These are phyloP conservation scores for Drosophila suboccidentalis DNA, from an alignment of 2,888 invertebrate genomes.

Conservation along the genomic window DNA sequence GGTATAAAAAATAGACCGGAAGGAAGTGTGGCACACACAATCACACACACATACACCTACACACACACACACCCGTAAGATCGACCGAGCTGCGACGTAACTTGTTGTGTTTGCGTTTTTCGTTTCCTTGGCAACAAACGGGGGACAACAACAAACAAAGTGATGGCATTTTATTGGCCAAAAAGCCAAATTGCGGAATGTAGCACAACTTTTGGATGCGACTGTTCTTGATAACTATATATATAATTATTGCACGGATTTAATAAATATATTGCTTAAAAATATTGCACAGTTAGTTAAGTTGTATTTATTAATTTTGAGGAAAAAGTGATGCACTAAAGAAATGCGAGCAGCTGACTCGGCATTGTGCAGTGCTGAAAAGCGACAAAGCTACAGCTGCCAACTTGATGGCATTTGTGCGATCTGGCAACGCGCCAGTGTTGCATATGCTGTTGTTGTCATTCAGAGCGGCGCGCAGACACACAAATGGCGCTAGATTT, in stretches of 20 bases:
- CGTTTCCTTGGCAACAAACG: conserved; percentile 78
- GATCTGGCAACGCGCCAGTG: conserved; percentile 33
- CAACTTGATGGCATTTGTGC: background rate
- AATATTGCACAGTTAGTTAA: conserved; percentile 34
- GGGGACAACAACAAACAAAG: conserved; percentile 66
- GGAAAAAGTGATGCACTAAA: conserved; percentile 15
- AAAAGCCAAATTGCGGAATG: conserved; percentile 27
- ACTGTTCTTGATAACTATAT: background rate
- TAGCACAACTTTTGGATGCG: conserved; percentile 7
- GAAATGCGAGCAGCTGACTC: conserved; percentile 53
- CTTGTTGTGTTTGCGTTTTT: conserved; percentile 78
- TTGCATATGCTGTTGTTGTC: background rate
- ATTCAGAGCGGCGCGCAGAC: conserved; percentile 23
- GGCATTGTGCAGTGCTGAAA: conserved; percentile 45
- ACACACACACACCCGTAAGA: conserved; percentile 28
- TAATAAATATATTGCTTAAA: conserved; percentile 16
- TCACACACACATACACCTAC: background rate
- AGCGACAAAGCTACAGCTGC: conserved; percentile 11
- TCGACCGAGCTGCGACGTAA: conserved; percentile 63
- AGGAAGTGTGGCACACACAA: conserved; percentile 62
- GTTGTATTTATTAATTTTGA: conserved; percentile 15
- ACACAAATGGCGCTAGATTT: conserved; percentile 5
- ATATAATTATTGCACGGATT: conserved; percentile 25
- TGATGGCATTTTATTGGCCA: conserved; percentile 52
- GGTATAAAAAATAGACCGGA: conserved; percentile 72